These are phyloP conservation scores for Phaenicophaeus curvirostris DNA, from an alignment of 2,797 vertebrate genomes.

Conservation along the genomic window DNA sequence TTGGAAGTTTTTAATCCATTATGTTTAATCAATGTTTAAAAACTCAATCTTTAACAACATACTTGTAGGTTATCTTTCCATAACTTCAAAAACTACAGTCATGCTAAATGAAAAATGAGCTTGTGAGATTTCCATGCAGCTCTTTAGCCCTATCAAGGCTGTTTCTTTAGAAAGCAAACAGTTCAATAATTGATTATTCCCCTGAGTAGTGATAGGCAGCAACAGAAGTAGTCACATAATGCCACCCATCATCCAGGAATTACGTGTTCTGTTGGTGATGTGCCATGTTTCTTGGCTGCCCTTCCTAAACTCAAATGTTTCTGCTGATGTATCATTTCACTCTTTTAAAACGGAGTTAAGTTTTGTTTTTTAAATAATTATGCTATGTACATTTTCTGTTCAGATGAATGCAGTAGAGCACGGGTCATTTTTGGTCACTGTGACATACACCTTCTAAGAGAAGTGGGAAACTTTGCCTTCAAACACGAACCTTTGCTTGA, in stretches of 20 bases:
- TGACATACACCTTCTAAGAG: background rate
- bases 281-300: conserved; percentile 39
- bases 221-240: conserved; percentile 7
- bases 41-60: background rate
- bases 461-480: background rate
- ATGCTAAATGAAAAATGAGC: background rate
- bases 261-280: background rate
- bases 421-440: background rate
- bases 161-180: background rate
- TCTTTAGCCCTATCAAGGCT: background rate
- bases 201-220: conserved; percentile 19
- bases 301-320: conserved; percentile 10
- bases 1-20: background rate
- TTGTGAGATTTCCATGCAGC: background rate
- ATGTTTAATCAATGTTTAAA: background rate
- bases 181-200: conserved; percentile 19
- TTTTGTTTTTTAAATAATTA: background rate
- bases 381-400: background rate
- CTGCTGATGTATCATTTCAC: conserved; percentile 9
- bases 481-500: background rate
- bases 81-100: background rate
- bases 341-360: background rate
- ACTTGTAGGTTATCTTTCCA: background rate
- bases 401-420: background rate
- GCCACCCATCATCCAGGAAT: conserved; percentile 11